phyloP scores from a whole-genome alignment of 1,140 invertebrate genomes.

The Bombus pascuorum region DNA sequence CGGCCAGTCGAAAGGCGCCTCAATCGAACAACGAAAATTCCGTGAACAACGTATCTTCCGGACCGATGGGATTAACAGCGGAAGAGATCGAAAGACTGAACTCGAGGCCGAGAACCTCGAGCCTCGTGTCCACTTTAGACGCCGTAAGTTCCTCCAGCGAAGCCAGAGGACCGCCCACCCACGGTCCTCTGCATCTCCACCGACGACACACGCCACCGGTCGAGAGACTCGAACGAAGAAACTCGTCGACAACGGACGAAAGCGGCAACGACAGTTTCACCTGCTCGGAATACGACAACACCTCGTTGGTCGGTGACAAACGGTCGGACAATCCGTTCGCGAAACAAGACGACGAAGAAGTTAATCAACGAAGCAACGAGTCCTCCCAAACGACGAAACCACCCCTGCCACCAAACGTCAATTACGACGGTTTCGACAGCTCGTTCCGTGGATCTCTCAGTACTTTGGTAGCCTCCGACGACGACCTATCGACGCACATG shows the following conservation, averaged over 20 bases:
- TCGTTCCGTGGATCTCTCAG: constrained; percentile 96
- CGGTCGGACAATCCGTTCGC: constrained; percentile 86
- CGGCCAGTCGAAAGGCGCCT: constrained; percentile 87
- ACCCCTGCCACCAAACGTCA: constrained; percentile 86
- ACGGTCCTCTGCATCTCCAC: constrained; percentile 85
- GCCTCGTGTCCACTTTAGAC: constrained; percentile 95
- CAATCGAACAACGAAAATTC: constrained; percentile 79
- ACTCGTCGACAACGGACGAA: constrained; percentile 95
- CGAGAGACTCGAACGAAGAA: constrained; percentile 86
- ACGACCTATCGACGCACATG: constrained; percentile 91
- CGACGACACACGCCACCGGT: constrained; percentile 86
- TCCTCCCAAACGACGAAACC: constrained; percentile 84
- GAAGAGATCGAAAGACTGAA: constrained; percentile 97
- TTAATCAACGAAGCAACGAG: constrained; percentile 74
- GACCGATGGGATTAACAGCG: constrained; percentile 92
- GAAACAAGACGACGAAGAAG: constrained; percentile 87
- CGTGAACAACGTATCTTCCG: constrained; percentile 84
- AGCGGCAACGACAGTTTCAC: constrained; percentile 98
- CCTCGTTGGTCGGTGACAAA: constrained; percentile 91
- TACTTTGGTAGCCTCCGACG: constrained; percentile 95
- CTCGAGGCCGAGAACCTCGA: constrained; percentile 91
- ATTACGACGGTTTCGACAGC: constrained; percentile 95
- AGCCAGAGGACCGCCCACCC: constrained; percentile 86
- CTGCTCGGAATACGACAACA: constrained; percentile 97
- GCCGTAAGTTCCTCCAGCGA: constrained; percentile 96